Evolutionary conservation across 2,888 invertebrate species (phyloP).

Genomic region (Adineta ricciae): DNA sequence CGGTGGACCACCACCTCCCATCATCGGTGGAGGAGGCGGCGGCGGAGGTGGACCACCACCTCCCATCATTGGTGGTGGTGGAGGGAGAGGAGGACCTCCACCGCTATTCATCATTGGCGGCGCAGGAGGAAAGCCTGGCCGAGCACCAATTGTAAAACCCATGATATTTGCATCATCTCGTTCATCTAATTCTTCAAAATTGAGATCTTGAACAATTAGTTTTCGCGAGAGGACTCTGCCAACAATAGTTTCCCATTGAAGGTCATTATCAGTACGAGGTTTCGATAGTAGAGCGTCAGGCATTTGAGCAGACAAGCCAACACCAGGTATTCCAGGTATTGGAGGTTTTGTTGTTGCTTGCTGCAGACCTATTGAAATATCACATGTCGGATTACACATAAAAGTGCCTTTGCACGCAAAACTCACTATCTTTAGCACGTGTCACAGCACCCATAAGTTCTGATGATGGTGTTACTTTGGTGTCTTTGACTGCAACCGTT

Average conservation of each 20-base stretch:
- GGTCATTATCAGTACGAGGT: background rate
- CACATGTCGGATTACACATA: no score
- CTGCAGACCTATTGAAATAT: background rate
- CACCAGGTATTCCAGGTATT: background rate
- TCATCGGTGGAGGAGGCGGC: conserved; percentile 52
- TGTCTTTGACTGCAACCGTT: background rate
- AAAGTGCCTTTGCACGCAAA: no score
- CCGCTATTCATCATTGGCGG: conserved; percentile 44
- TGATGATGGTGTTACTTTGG: background rate
- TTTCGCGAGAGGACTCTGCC: conserved; percentile 48
- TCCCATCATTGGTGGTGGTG: conserved; percentile 36
- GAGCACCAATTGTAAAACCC: conserved; percentile 59
- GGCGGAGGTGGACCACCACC: conserved; percentile 37
- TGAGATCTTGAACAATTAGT: conserved; percentile 76
- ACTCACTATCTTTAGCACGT: background rate
- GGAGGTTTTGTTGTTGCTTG: background rate
- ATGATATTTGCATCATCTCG: conserved; percentile 66
- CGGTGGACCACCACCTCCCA: conserved; percentile 37
- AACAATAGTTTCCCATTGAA: conserved; percentile 48
- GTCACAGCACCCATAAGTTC: background rate
- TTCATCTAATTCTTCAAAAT: conserved; percentile 80
- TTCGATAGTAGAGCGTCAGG: background rate
- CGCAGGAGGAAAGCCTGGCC: conserved; percentile 61
- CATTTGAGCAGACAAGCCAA: background rate
- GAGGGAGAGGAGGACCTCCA: conserved; percentile 36